Evolutionary conservation across 2,888 invertebrate genomes (phyloP).

Genomic region (Apantesis nais): DNA sequence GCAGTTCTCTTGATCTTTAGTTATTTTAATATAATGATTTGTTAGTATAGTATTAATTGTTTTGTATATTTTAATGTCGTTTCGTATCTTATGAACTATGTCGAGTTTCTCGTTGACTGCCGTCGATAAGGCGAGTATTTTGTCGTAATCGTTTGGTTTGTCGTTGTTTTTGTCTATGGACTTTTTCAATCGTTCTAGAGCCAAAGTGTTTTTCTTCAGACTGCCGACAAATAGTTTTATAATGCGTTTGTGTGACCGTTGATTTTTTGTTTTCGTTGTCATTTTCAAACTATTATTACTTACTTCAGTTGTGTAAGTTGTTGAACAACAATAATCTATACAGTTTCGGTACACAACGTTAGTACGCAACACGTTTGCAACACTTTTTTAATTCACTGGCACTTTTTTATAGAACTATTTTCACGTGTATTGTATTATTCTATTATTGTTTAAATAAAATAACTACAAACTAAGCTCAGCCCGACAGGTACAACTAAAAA

Average conservation of each 20-base stretch:
- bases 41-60: conserved; percentile 80
- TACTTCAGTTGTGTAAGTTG: background rate
- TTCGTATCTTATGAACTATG: conserved; percentile 73
- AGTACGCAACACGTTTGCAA: conserved; percentile 4
- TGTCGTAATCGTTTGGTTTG: conserved; percentile 60
- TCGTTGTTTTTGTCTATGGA: conserved; percentile 63
- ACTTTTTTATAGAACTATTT: background rate
- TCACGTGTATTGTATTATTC: background rate
- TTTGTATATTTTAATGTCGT: conserved; percentile 79
- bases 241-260: conserved; percentile 58
- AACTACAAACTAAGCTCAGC: background rate
- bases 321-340: background rate
- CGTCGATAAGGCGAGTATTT: conserved; percentile 68
- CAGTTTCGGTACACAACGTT: background rate
- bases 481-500: conserved; percentile 2
- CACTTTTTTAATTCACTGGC: background rate
- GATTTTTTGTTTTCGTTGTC: conserved; percentile 58
- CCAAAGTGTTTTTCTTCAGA: conserved; percentile 73
- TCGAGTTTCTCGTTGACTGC: conserved; percentile 79
- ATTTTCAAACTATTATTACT: conserved; percentile 49
- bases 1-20: conserved; percentile 69
- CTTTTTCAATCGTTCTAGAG: conserved; percentile 69
- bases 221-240: conserved; percentile 66
- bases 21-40: conserved; percentile 78
- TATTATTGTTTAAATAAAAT: background rate